A percentile compares a stretch with the other conserved stretches of the same genome.
phyloP scores from a whole-genome alignment of 2,797 vertebrate genomes.

The Champsocephalus esox region DNA sequence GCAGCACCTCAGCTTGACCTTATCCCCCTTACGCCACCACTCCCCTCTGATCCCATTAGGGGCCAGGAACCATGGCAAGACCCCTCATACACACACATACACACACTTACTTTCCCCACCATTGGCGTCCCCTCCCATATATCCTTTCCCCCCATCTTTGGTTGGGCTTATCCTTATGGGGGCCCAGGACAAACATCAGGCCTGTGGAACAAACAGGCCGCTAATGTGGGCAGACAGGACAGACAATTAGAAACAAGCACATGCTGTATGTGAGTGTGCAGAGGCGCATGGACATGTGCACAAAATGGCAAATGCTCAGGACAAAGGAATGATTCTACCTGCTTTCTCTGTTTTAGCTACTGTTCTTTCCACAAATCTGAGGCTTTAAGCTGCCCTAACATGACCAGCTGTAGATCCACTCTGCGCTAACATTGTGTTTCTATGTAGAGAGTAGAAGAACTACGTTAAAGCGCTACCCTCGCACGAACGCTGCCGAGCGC shows the following conservation, averaged over 20 bases:
- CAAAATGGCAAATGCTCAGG: not conserved
- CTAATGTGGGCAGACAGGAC: slow-evolving; percentile 77
- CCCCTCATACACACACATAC: slow-evolving; percentile 10
- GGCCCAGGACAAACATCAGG: slow-evolving; percentile 73
- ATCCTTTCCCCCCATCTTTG: slow-evolving; percentile 45
- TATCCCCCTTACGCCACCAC: slow-evolving; percentile 64
- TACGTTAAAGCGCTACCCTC: too few species aligned
- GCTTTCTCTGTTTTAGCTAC: not conserved
- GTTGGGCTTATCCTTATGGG: slow-evolving; percentile 42
- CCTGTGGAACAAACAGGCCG: slow-evolving; percentile 66
- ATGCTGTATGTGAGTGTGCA: slow-evolving; percentile 31
- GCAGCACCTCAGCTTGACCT: slow-evolving; percentile 82
- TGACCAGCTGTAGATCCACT: too few species aligned
- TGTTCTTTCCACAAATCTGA: not conserved
- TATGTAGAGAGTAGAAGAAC: too few species aligned
- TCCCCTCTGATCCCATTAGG: slow-evolving; percentile 83
- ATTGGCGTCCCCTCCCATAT: slow-evolving; percentile 27
- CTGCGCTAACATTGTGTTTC: too few species aligned
- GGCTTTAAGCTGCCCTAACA: not conserved
- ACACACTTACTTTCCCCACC: slow-evolving; percentile 31
- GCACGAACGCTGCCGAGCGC: too few species aligned
- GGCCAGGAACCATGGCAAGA: slow-evolving; percentile 67
- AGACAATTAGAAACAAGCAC: slow-evolving; percentile 69
- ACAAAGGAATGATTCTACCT: too few species aligned
- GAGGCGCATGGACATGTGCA: slow-evolving; percentile 13